Evolutionary conservation across 2,888 invertebrate genomes (phyloP).

Genomic region (Copidosoma aretas): DNA sequence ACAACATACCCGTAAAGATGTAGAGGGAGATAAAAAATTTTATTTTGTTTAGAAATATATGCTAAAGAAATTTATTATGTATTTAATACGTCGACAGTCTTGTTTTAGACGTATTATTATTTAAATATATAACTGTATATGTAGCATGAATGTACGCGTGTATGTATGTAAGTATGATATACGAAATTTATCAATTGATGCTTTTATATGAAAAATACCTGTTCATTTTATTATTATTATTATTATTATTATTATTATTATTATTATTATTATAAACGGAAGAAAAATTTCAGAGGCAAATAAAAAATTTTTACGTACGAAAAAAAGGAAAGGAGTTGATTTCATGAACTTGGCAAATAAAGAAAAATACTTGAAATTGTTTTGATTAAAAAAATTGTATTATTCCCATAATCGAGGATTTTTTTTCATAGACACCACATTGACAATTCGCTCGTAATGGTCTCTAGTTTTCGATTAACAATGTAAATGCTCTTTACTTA

Average conservation of each 20-base stretch:
- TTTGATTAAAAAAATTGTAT: slow-evolving; percentile 46
- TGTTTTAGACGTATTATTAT: slow-evolving; percentile 17
- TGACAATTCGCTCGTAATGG: slow-evolving; percentile 51
- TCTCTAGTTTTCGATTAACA: slow-evolving; percentile 52
- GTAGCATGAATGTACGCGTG: slow-evolving; percentile 27
- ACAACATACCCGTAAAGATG: slow-evolving; percentile 7
- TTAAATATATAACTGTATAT: slow-evolving; percentile 28
- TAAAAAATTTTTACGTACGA: too few species aligned
- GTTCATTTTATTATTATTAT: not conserved
- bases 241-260: not conserved
- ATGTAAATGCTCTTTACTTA: slow-evolving; percentile 51
- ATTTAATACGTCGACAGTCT: slow-evolving; percentile 13
- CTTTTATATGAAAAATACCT: slow-evolving; percentile 31
- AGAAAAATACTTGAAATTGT: slow-evolving; percentile 10
- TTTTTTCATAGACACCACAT: slow-evolving; percentile 50
- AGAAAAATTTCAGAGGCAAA: too few species aligned
- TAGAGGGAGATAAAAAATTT: slow-evolving; percentile 24
- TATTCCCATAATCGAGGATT: slow-evolving; percentile 49
- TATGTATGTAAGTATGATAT: too few species aligned
- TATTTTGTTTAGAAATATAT: slow-evolving; percentile 30
- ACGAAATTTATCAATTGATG: slow-evolving; percentile 36
- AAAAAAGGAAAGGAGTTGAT: not conserved
- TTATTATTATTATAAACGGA: not conserved
- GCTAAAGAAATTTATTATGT: slow-evolving; percentile 26
- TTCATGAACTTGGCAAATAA: not conserved